Percentiles rank a stretch among this genome's conserved stretches.
These are phyloP conservation scores for Lathamus discolor DNA, from an alignment of 2,113 vertebrate species.

Conservation along the genomic window DNA sequence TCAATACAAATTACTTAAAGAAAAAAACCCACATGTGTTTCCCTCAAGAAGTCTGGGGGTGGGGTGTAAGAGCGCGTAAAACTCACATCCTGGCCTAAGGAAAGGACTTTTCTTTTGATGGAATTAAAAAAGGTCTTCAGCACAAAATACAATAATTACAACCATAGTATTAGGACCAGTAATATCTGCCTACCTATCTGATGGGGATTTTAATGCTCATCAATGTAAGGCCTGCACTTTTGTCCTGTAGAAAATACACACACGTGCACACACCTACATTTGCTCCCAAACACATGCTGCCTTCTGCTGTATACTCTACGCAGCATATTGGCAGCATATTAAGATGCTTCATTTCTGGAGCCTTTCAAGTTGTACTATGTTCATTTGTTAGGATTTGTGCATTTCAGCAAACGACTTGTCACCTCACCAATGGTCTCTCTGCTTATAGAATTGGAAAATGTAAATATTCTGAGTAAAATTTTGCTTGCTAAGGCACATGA, in stretches of 20 bases:
- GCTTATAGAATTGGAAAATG: neutral
- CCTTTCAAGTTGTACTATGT: neutral
- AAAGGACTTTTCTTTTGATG: neutral
- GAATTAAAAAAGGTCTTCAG: neutral
- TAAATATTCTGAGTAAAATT: neutral
- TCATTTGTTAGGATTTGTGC: neutral
- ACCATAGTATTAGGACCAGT: neutral
- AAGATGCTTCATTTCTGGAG: neutral
- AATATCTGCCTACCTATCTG: neutral
- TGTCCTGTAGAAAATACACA: neutral
- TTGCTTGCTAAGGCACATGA: neutral
- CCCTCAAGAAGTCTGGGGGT: neutral
- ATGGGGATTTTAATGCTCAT: neutral
- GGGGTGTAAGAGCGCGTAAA: neutral
- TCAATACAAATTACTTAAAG: neutral
- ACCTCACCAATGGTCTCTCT: neutral
- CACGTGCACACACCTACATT: neutral
- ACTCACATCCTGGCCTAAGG: neutral
- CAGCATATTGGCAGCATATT: neutral
- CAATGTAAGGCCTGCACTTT: neutral
- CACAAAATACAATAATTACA: neutral
- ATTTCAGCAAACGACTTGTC: neutral
- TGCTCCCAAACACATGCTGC: neutral
- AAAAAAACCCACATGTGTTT: neutral
- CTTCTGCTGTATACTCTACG: neutral